Conservation (phyloP, 2,888 invertebrate species). For the Clunio marinus region DNA sequence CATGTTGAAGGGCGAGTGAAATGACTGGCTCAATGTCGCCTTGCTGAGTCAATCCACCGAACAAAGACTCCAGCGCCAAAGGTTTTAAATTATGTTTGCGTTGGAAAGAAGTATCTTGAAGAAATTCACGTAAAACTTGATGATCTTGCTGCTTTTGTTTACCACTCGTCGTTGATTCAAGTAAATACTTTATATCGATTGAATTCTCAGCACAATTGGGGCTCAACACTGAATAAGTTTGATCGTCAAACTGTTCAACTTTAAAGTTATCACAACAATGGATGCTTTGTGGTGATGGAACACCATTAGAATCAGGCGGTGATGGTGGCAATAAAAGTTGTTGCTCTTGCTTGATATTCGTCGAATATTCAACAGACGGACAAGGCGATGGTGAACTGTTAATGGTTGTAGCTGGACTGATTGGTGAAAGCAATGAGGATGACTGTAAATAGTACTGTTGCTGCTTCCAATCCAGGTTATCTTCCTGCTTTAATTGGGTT, state of each 20-base stretch:
- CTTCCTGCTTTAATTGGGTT: slow-evolving; percentile 48
- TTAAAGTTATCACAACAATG: slow-evolving; percentile 41
- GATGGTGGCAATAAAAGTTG: slow-evolving; percentile 56
- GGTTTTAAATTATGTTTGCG: slow-evolving; percentile 77
- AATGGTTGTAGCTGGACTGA: slow-evolving; percentile 21
- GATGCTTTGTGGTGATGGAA: slow-evolving; percentile 53
- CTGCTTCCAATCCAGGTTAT: slow-evolving; percentile 45
- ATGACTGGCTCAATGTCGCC: slow-evolving; percentile 79
- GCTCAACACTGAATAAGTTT: slow-evolving; percentile 25
- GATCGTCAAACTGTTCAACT: slow-evolving; percentile 37
- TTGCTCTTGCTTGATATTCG: slow-evolving; percentile 53
- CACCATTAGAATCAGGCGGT: slow-evolving; percentile 57
- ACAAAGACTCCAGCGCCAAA: slow-evolving; percentile 64
- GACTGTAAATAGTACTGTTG: slow-evolving; percentile 39
- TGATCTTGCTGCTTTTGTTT: slow-evolving; percentile 58
- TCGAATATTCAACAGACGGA: slow-evolving; percentile 47
- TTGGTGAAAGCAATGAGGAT: slow-evolving; percentile 25
- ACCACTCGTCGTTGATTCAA: slow-evolving; percentile 37
- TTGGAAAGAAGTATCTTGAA: slow-evolving; percentile 81
- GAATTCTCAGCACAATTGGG: slow-evolving; percentile 32
- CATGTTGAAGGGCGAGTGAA: slow-evolving; percentile 80
- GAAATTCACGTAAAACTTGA: slow-evolving; percentile 71
- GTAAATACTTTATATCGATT: slow-evolving; percentile 29
- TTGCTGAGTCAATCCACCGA: slow-evolving; percentile 56
- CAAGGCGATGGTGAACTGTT: slow-evolving; percentile 46